These are phyloP conservation scores for Rhagologus leucostigma DNA, from an alignment of 2,113 vertebrate species.

Conservation along the genomic window DNA sequence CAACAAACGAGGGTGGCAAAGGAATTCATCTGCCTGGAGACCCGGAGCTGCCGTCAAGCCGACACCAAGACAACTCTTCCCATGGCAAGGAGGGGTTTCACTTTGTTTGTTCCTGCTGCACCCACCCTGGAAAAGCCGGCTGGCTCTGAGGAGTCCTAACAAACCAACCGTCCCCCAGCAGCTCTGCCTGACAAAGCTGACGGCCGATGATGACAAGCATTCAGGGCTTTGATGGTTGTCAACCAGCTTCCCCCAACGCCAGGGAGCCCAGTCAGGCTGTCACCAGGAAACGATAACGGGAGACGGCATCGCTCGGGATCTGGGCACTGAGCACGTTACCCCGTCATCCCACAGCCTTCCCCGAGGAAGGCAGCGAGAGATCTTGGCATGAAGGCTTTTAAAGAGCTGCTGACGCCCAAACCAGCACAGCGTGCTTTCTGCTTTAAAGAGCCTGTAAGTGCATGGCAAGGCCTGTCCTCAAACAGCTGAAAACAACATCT, in stretches of 20 bases:
- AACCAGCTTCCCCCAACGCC: neutral
- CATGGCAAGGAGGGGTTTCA: rapidly evolving
- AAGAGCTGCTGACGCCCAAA: conserved; percentile 1
- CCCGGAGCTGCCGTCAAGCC: neutral
- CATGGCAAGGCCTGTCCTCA: neutral
- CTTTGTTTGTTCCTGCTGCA: neutral
- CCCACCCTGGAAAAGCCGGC: neutral
- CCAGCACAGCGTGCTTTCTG: neutral
- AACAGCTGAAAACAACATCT: neutral
- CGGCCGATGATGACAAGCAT: neutral
- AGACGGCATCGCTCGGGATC: rapidly evolving
- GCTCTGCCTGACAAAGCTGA: neutral
- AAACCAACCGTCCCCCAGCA: neutral
- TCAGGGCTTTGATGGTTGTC: neutral
- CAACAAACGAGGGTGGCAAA: neutral
- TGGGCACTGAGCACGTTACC: neutral
- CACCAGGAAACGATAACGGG: neutral
- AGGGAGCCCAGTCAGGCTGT: neutral
- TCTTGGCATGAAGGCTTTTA: neutral
- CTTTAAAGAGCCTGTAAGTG: neutral
- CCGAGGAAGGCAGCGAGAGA: neutral
- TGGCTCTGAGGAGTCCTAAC: neutral
- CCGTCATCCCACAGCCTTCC: neutral
- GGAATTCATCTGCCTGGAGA: neutral
- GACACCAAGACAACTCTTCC: neutral